Conservation (phyloP, 2,888 invertebrate species). For the Bellardia pandia region DNA sequence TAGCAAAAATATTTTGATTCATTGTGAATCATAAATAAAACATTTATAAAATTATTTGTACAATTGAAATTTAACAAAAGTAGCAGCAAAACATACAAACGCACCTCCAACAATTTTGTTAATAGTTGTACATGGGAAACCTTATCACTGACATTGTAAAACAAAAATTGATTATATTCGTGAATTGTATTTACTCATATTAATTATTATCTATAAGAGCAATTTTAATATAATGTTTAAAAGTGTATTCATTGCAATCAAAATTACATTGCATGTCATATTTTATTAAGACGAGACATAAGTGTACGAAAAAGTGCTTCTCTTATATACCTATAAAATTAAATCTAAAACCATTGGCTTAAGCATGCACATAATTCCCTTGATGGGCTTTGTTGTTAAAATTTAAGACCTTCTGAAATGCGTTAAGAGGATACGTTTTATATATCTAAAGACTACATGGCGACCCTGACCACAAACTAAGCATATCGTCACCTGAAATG, state of each 20-base stretch:
- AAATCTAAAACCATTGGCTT: too few relatives aligned
- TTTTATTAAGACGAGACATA: too few relatives aligned
- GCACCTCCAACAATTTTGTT: not conserved
- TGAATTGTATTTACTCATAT: not conserved
- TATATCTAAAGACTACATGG: too few relatives aligned
- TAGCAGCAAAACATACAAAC: not conserved
- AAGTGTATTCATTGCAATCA: not conserved
- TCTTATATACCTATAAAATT: too few relatives aligned
- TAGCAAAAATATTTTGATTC: slow-evolving; percentile 19
- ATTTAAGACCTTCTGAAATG: too few relatives aligned
- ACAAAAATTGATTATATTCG: slow-evolving; percentile 4
- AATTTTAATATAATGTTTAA: not conserved
- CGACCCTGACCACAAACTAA: too few relatives aligned
- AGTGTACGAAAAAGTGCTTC: too few relatives aligned
- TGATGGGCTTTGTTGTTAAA: too few relatives aligned
- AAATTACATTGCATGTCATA: not conserved
- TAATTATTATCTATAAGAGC: not conserved
- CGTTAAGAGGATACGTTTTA: too few relatives aligned
- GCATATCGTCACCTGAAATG: too few relatives aligned
- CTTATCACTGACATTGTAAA: slow-evolving; percentile 22
- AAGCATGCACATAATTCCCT: too few relatives aligned
- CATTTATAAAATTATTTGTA: not conserved
- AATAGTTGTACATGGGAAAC: not conserved
- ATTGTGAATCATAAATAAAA: slow-evolving; percentile 32
- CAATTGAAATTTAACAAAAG: slow-evolving; percentile 7